Base-by-base conservation (phyloP, 2,113 vertebrate species). In the Eudyptes chrysolophus region DNA sequence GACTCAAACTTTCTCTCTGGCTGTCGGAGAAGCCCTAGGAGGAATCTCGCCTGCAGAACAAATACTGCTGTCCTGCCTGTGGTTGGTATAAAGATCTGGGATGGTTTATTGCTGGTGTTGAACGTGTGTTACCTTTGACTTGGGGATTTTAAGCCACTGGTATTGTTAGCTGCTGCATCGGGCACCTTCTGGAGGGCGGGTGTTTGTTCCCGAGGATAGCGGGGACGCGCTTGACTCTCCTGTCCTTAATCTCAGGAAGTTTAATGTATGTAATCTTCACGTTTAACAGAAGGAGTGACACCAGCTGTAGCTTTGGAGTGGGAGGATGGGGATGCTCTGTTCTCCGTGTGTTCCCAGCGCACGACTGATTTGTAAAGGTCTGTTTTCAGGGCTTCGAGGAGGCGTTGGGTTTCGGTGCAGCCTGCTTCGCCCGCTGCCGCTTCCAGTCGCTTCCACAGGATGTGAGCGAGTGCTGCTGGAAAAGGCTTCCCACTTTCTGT, bases 191-290 rank as follows among this genome's bases (percentile, higher is more conserved):
- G 54, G 46, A 24, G 64, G 64, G 3, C 8, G 19, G 26, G 3
- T 7, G 27, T 55, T 66, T 74, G 38, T 38, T 76, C 42, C 24
- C 14, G 7, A 6, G 72, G 19, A 13, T 22, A 51, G 58, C 1
- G 1, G 8, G 62, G 75, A 15, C 72, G 70, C 3, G 6, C 18
- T 68, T 10, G 1, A 10, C 64, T 2, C 2, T 46, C 75, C 38
- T 5, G 2, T 29, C 64, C 42, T 30, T 36, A 17, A 38, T 57
- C 26, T 21, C 34, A 1, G 46, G 54, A 60, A 75, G 7, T 18
- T 7, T 7, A 7, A 3, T 1, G 6, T 20, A 0, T 11, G 2
- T 11, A 16, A 4, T 34, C 17, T 7, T n/a, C 11, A 3, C 1
- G 0, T 58, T 57, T 58, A 42, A 13, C 26, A 10, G 44, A 4